Conservation (phyloP, 2,797 vertebrate genomes). For the Lates japonicus region DNA sequence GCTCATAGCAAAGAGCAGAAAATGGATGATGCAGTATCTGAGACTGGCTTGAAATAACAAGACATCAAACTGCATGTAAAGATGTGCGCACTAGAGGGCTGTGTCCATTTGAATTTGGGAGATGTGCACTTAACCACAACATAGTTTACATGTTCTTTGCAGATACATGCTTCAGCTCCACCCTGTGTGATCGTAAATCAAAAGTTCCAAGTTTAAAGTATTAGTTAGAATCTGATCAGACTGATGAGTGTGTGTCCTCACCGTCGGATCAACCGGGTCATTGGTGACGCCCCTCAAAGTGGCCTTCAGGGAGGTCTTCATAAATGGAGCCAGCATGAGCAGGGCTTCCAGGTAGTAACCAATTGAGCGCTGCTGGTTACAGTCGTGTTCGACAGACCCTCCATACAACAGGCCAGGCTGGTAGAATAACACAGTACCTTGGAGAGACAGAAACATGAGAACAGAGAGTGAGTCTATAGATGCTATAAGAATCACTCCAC, state of each 20-base stretch:
- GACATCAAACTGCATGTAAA: not conserved
- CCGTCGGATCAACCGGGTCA: conserved; percentile 92
- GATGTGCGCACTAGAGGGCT: conserved; percentile 33
- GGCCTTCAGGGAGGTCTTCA: conserved; percentile 93
- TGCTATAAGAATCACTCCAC: not conserved
- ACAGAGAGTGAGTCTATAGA: not conserved
- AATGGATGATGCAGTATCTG: not conserved
- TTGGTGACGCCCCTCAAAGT: conserved; percentile 94
- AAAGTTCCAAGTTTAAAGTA: not conserved
- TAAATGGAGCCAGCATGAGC: conserved; percentile 95
- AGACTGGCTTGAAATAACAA: not conserved
- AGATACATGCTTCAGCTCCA: not conserved
- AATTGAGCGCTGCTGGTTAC: conserved; percentile 89
- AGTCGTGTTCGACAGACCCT: conserved; percentile 94
- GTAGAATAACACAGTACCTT: conserved; percentile 94
- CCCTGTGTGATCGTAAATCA: not conserved
- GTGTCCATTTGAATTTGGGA: conserved; percentile 3
- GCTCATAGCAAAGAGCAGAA: not conserved
- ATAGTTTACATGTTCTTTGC: not conserved
- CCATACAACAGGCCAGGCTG: conserved; percentile 94
- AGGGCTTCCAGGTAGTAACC: conserved; percentile 96
- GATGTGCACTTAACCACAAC: not conserved
- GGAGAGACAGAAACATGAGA: not conserved
- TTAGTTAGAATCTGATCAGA: not conserved
- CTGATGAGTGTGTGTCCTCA: conserved; percentile 77